A percentile compares a stretch with the other conserved stretches of the same genome.
phyloP scores from a whole-genome alignment of 2,888 invertebrate species.

The Aradus depressus region DNA sequence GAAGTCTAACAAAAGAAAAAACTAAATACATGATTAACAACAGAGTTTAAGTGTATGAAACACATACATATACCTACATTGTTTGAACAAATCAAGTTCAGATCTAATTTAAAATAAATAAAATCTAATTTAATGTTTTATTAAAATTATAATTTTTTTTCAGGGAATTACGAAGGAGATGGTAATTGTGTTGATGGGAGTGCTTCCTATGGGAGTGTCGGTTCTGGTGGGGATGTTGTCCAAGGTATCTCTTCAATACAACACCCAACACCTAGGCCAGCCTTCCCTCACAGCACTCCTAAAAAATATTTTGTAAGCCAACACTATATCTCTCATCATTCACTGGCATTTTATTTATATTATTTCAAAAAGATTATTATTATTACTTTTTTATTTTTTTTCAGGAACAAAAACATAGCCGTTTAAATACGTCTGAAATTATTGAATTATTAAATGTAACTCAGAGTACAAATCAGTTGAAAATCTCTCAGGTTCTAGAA shows the following conservation, averaged over 20 bases:
- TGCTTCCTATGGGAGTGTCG: conserved; percentile 6
- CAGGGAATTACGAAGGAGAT: conserved; percentile 11
- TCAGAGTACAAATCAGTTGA: conserved; percentile 20
- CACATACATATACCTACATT: too few species aligned
- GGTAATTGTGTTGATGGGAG: conserved; percentile 10
- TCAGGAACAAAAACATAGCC: conserved; percentile 14
- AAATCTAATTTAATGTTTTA: not conserved
- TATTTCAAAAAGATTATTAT: not conserved
- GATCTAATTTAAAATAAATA: not conserved
- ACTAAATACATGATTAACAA: too few species aligned
- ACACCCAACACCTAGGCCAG: not conserved
- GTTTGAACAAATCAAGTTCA: too few species aligned
- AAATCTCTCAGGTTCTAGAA: conserved; percentile 24
- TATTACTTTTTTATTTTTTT: not conserved
- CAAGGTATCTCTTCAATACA: too few species aligned
- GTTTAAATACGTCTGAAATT: conserved; percentile 12
- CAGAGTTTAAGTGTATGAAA: too few species aligned
- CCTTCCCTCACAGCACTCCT: too few species aligned
- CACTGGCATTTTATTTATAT: not conserved
- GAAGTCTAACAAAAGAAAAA: too few species aligned
- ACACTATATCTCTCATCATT: not conserved
- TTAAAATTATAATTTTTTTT: not conserved
- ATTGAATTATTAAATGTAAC: conserved; percentile 18
- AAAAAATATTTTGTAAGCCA: not conserved
- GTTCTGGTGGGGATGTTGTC: conserved; percentile 2